A percentile compares a stretch with the other conserved stretches of the same genome.
These are phyloP conservation scores for Melanotus villosus DNA, from an alignment of 2,888 invertebrate species.

Conservation along the genomic window DNA sequence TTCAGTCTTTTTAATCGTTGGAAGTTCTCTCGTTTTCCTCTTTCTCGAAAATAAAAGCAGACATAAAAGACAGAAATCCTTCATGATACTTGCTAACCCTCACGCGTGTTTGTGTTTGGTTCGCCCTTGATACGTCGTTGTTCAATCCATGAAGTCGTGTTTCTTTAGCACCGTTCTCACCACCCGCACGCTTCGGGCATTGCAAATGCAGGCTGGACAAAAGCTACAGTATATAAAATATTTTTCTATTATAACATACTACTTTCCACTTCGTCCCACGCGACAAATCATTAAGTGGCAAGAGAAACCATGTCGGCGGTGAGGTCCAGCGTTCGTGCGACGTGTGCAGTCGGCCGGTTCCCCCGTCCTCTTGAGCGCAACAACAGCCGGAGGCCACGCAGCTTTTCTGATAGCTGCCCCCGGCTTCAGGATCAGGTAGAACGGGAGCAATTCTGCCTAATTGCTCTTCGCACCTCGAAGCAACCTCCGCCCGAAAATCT, in stretches of 20 bases:
- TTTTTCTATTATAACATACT: constrained; percentile 51
- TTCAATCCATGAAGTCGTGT: neutral
- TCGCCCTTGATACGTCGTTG: neutral
- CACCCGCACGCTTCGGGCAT: constrained; percentile 30
- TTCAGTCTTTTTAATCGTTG: too few relatives aligned
- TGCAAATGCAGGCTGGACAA: constrained; percentile 28
- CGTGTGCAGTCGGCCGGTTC: constrained; percentile 51
- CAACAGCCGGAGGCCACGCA: constrained; percentile 48
- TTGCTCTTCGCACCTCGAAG: constrained; percentile 33
- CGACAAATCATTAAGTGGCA: constrained; percentile 55
- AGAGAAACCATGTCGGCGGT: constrained; percentile 54
- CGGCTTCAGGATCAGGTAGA: constrained; percentile 31
- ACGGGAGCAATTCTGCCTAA: constrained; percentile 21
- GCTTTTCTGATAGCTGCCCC: constrained; percentile 41
- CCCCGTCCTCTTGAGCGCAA: constrained; percentile 50
- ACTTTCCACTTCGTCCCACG: constrained; percentile 53
- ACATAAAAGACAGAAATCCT: neutral
- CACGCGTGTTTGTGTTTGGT: neutral
- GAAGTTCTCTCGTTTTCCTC: too few relatives aligned
- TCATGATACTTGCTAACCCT: neutral
- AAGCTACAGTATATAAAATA: constrained; percentile 46
- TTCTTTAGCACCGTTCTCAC: constrained; percentile 29
- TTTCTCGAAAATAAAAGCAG: too few relatives aligned
- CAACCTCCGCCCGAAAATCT: constrained; percentile 23
- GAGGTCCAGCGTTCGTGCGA: constrained; percentile 50